Conservation (phyloP, 2,113 vertebrate genomes). For the Pachyramphus minor region DNA sequence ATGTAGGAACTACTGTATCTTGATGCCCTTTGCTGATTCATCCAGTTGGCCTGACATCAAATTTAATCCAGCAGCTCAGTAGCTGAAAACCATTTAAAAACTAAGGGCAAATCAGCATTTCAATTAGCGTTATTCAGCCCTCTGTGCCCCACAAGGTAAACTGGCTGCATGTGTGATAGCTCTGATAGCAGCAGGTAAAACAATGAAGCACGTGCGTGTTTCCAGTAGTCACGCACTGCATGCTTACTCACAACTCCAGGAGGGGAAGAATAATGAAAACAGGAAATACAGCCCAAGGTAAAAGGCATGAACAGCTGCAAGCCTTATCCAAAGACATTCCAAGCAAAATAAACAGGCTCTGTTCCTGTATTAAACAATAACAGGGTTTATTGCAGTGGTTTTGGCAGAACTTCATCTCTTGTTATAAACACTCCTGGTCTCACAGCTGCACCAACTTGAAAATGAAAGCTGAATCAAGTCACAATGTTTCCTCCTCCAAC, state of each 20-base stretch:
- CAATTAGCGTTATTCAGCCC: background rate
- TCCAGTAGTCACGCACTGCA: rapidly evolving
- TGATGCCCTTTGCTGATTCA: background rate
- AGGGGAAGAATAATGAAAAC: background rate
- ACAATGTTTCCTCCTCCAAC: background rate
- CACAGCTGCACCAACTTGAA: background rate
- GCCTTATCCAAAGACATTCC: background rate
- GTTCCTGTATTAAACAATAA: background rate
- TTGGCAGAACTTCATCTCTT: background rate
- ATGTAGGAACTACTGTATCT: background rate
- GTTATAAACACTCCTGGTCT: background rate
- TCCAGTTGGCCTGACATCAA: background rate
- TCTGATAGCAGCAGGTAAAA: background rate
- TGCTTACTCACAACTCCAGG: background rate
- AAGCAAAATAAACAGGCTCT: background rate
- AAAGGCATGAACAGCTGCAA: background rate
- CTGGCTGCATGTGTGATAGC: rapidly evolving
- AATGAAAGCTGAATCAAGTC: background rate
- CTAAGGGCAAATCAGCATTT: background rate
- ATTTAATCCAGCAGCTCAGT: background rate
- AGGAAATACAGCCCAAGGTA: background rate
- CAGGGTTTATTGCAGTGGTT: background rate
- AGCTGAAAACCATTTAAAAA: background rate
- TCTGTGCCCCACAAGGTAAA: background rate
- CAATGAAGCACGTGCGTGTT: rapidly evolving